Evolutionary conservation across 2,113 vertebrate genomes (phyloP), one percentile per base, ranked within the genome.

Genomic region (Limanda limanda): DNA sequence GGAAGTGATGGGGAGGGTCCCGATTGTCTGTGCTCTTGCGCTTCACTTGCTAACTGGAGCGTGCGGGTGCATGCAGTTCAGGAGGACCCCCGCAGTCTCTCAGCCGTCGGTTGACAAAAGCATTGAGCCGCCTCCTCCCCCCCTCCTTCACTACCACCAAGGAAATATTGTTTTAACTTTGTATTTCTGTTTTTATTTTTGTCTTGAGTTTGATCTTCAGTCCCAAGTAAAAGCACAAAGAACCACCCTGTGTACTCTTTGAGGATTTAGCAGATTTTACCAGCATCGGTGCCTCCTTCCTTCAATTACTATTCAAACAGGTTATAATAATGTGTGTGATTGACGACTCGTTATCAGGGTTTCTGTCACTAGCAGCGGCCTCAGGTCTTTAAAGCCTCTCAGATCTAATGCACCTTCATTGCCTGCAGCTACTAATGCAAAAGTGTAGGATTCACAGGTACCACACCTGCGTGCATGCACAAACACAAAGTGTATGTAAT

Each of bases 41-140:
- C 89, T 88, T 92, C 83, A 86, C 71, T 90, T 94, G 91, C 81
- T 93, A 94, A 93, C 87, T 95, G 87, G 93, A 94, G 92, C 93
- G 62, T 92, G 89, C 71, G 79, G 69, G 74, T 76, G 55, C 83
- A 78, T 45, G 35, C 89, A 75, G 81, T 87, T 88, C 82, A 78
- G 78, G 74, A 85, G 83, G 82, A 91, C 89, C 91, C 88, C 88
- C 63, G 18, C 78, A 68, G 81, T 81, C 82, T 76, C 68, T 65
- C 72, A 66, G 86, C 85, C 78, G 76, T 83, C 79, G 69, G 45
- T 85, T 81, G 78, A 89, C 81, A 84, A 91, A 86, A 84, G 87
- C 76, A 35, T 69, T 64, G 68, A 40, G 80, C 66, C 11, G 40
- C 69, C 68, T 66, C 77, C 56, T 48, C 25, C 25, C 59, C 58